Conservation (phyloP, 2,113 vertebrate genomes). For the Maccullochella peelii region DNA sequence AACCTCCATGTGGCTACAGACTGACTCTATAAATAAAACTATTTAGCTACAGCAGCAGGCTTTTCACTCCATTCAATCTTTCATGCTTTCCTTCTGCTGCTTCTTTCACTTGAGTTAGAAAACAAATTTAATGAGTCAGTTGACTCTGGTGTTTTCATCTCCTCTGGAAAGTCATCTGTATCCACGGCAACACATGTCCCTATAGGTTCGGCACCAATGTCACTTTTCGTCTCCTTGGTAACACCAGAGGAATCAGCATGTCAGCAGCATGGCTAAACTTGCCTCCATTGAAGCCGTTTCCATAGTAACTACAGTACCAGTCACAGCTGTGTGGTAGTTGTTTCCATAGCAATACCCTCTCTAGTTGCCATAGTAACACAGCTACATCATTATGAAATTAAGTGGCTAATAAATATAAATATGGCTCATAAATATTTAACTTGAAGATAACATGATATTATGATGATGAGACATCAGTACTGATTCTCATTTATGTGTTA, state of each 20-base stretch:
- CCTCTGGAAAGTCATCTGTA: slow-evolving; percentile 42
- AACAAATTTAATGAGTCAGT: slow-evolving; percentile 37
- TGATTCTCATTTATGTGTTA: neutral
- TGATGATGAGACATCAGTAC: neutral
- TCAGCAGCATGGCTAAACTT: slow-evolving; percentile 36
- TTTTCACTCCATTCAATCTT: slow-evolving; percentile 41
- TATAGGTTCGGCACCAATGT: slow-evolving; percentile 30
- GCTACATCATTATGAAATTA: neutral
- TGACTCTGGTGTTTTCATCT: slow-evolving; percentile 5
- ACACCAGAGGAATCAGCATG: slow-evolving; percentile 38
- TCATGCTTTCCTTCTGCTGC: slow-evolving; percentile 32
- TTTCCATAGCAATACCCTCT: slow-evolving; percentile 46
- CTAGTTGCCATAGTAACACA: slow-evolving; percentile 42
- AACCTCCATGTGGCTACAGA: neutral
- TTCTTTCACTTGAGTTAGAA: slow-evolving; percentile 2
- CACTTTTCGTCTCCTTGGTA: slow-evolving; percentile 19
- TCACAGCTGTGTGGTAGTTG: slow-evolving; percentile 21
- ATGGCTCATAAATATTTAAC: neutral
- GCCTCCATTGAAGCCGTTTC: slow-evolving; percentile 44
- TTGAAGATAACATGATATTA: neutral
- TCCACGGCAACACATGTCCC: slow-evolving; percentile 54
- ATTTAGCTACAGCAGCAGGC: slow-evolving; percentile 27
- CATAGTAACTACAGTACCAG: slow-evolving; percentile 56
- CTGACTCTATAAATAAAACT: slow-evolving; percentile 49
- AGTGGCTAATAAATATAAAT: too few species aligned